A percentile compares a stretch with the other conserved stretches of the same genome.
Conservation (phyloP, 64 coral and sea anemone genomes). For the Stichodactyla mertensii region DNA sequence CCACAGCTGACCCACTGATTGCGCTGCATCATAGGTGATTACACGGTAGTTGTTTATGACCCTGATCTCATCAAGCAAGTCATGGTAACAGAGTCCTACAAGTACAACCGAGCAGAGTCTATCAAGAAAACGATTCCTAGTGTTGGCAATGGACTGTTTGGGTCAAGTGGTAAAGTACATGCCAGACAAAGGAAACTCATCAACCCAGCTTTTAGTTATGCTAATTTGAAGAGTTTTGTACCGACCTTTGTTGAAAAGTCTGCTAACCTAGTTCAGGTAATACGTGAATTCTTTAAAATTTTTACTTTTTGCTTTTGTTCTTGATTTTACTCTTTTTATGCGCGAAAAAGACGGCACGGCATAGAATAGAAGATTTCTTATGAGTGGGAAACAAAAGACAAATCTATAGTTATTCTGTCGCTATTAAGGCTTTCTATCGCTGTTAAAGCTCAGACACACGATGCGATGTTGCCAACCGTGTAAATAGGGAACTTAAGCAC, state of each 20-base stretch:
- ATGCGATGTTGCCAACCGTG: no score
- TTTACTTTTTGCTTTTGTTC: no score
- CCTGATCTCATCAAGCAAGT: constrained; percentile 24
- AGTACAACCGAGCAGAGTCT: background rate
- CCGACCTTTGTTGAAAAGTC: background rate
- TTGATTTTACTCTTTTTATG: no score
- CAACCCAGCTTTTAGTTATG: constrained; percentile 30
- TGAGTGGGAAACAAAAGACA: no score
- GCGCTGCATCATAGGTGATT: background rate
- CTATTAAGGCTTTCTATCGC: no score
- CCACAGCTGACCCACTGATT: background rate
- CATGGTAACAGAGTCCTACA: constrained; percentile 13
- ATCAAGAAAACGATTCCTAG: background rate
- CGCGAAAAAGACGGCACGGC: no score
- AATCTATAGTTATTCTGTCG: no score
- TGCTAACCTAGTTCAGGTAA: constrained; percentile 28
- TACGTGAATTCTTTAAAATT: background rate
- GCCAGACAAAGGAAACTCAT: constrained; percentile 23
- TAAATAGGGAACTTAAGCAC: no score
- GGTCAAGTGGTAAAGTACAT: constrained; percentile 23
- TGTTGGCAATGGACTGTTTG: constrained; percentile 30
- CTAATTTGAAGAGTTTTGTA: constrained; percentile 23
- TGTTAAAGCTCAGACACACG: no score
- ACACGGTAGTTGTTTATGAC: background rate
- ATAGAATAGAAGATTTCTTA: no score